Conservation (phyloP, 2,888 invertebrate genomes). For the Drosophila paracracens region DNA sequence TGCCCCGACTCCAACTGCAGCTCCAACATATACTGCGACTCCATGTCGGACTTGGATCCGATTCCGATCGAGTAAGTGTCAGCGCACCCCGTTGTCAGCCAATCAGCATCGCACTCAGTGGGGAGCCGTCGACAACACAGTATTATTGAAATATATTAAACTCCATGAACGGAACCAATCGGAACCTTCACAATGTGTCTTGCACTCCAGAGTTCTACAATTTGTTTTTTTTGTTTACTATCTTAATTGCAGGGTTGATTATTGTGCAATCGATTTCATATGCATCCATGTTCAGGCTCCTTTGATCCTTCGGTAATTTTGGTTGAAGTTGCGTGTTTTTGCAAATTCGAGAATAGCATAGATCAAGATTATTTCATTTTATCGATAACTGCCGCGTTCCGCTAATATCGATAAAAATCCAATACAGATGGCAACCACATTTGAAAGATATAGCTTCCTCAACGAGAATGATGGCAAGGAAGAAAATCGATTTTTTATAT, state of each 20-base stretch:
- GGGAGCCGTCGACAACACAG: constrained; percentile 39
- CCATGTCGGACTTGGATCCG: constrained; percentile 18
- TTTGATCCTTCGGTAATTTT: neutral
- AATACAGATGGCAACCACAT: neutral
- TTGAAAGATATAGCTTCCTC: neutral
- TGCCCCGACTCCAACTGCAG: constrained; percentile 19
- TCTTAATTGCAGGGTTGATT: neutral
- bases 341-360: neutral
- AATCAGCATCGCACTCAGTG: constrained; percentile 47
- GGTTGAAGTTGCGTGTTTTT: neutral
- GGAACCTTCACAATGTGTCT: constrained; percentile 4
- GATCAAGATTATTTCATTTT: neutral
- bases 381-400: neutral
- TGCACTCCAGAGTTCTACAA: neutral
- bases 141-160: constrained; percentile 37
- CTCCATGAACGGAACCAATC: constrained; percentile 8
- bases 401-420: neutral
- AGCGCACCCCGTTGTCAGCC: constrained; percentile 52
- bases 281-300: neutral
- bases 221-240: neutral
- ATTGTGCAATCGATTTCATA: neutral
- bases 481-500: neutral
- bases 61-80: constrained; percentile 22
- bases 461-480: neutral
- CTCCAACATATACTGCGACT: constrained; percentile 4